phyloP scores from a whole-genome alignment of 2,797 vertebrate genomes.

The Ataeniobius toweri region DNA sequence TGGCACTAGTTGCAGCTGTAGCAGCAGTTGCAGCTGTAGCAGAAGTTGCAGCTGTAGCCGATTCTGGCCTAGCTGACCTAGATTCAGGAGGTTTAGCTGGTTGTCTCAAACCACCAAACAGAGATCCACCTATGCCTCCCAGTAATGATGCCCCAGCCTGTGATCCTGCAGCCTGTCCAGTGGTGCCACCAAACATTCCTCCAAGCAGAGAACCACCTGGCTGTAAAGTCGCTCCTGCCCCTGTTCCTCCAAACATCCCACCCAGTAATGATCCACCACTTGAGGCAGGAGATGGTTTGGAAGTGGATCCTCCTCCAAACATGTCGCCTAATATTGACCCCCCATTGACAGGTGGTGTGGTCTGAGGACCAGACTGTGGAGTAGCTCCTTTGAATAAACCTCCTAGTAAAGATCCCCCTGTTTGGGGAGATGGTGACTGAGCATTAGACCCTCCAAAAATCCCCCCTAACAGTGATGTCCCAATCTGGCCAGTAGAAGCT shows the following conservation, averaged over 20 bases:
- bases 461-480: conserved; percentile 69
- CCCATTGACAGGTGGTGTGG: conserved; percentile 38
- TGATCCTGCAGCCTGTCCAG: conserved; percentile 55
- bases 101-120: conserved; percentile 81
- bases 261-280: conserved; percentile 67
- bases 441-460: conserved; percentile 73
- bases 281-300: conserved; percentile 52
- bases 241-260: conserved; percentile 72
- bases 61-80: conserved; percentile 45
- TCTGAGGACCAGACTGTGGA: conserved; percentile 54
- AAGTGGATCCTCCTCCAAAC: conserved; percentile 66
- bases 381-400: conserved; percentile 70
- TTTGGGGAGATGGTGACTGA: conserved; percentile 66
- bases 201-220: conserved; percentile 69
- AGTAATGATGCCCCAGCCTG: conserved; percentile 64
- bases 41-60: conserved; percentile 15
- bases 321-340: conserved; percentile 73
- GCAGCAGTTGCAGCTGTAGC: conserved; percentile 14
- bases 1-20: neutral
- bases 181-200: conserved; percentile 70
- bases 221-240: conserved; percentile 65
- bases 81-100: conserved; percentile 65
- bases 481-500: conserved; percentile 71
- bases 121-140: conserved; percentile 68
- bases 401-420: conserved; percentile 79